These are phyloP conservation scores for Dynastes tityus DNA, from an alignment of 2,888 invertebrate species.

Conservation along the genomic window DNA sequence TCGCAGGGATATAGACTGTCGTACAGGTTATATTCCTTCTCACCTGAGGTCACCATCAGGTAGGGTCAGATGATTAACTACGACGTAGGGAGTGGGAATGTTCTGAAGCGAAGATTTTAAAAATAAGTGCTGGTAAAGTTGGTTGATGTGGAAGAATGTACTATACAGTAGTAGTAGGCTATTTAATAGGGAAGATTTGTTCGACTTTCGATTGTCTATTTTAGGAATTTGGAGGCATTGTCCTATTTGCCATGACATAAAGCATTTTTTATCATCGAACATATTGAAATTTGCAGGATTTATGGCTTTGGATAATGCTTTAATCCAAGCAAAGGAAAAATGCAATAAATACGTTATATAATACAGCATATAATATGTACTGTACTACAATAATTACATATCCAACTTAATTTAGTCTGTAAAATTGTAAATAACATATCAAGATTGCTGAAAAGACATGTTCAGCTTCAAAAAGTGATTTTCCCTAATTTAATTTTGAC, in stretches of 20 bases:
- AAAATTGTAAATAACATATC: conserved; percentile 8
- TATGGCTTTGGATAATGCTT: no score
- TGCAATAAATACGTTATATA: not conserved
- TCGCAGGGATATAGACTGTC: conserved; percentile 82
- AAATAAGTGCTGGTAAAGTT: no score
- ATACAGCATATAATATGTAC: not conserved
- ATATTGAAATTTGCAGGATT: no score
- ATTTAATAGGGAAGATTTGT: no score
- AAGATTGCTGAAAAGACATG: not conserved
- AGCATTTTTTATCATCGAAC: no score
- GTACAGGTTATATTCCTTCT: conserved; percentile 92
- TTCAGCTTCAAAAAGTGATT: not conserved
- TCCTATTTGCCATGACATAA: no score
- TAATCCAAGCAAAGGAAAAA: not conserved
- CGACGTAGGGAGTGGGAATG: not conserved
- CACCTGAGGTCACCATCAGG: conserved; percentile 94
- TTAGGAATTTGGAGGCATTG: no score
- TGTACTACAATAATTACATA: not conserved
- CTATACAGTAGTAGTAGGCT: no score
- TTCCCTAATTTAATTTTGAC: not conserved
- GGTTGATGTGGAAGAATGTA: not conserved
- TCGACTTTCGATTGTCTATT: no score
- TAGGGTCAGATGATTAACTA: conserved; percentile 87
- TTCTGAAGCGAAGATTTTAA: not conserved
- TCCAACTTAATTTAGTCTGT: not conserved